Evolutionary conservation across 1,140 invertebrate species (phyloP).

Genomic region (Notospermus geniculatus): DNA sequence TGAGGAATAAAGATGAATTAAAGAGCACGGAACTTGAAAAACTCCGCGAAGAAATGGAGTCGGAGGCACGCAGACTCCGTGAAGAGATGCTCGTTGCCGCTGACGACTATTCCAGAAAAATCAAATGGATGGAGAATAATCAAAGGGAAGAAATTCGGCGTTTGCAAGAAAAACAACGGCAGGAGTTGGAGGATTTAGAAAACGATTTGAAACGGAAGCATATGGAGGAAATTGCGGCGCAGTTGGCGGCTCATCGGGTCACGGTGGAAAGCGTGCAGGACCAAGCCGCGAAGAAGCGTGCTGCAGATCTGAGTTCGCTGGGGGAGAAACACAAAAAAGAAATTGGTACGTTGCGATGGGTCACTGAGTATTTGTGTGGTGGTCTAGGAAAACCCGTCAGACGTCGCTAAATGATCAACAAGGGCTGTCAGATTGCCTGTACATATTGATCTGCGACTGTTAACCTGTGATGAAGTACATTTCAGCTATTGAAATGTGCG

Average conservation of each 20-base stretch:
- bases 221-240: constrained; percentile 45
- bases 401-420: too few relatives aligned
- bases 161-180: constrained; percentile 27
- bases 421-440: too few relatives aligned
- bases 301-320: constrained; percentile 26
- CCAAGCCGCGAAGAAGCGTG: constrained; percentile 29
- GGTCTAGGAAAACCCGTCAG: too few relatives aligned
- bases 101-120: constrained; percentile 34
- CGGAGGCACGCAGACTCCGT: constrained; percentile 30
- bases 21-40: constrained; percentile 25
- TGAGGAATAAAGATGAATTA: constrained; percentile 27
- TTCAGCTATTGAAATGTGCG: too few relatives aligned
- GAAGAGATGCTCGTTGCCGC: constrained; percentile 33
- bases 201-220: constrained; percentile 33
- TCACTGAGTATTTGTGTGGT: too few relatives aligned
- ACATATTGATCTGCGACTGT: too few relatives aligned
- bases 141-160: constrained; percentile 30
- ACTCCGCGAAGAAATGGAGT: constrained; percentile 29
- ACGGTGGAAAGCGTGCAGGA: constrained; percentile 34
- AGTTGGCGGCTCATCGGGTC: constrained; percentile 44
- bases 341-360: constrained; percentile 29
- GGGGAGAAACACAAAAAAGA: constrained; percentile 29
- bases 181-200: constrained; percentile 40
- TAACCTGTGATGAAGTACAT: too few relatives aligned
- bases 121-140: constrained; percentile 28